phyloP scores from a whole-genome alignment of 2,797 vertebrate genomes.

The Spondyliosoma cantharus region DNA sequence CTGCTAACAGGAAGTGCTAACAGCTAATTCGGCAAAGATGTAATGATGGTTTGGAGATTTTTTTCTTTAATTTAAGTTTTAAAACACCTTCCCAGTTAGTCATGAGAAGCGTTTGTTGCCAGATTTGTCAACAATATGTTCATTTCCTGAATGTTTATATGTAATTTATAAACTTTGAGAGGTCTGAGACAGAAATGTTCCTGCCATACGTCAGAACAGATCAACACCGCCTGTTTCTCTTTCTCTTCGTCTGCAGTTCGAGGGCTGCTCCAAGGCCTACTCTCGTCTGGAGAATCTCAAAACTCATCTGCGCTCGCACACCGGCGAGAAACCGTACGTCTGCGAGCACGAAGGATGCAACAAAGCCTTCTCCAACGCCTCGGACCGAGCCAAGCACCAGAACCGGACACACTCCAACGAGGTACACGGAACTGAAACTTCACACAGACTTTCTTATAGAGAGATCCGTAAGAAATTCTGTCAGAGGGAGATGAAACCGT shows the following conservation, averaged over 20 bases:
- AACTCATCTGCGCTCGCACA: conserved; percentile 98
- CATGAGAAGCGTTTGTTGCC: too few species aligned
- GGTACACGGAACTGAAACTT: conserved; percentile 55
- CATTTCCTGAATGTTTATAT: too few species aligned
- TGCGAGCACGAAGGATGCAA: conserved; percentile 98
- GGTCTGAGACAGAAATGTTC: too few species aligned
- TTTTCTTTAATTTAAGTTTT: too few species aligned
- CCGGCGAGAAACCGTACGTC: conserved; percentile 97
- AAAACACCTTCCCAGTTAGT: too few species aligned
- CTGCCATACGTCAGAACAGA: not conserved
- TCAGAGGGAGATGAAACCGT: conserved; percentile 3
- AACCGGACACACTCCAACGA: conserved; percentile 98
- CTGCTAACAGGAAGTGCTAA: too few species aligned
- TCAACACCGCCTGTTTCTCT: not conserved
- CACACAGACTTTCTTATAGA: conserved; percentile 11
- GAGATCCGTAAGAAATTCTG: conserved; percentile 16
- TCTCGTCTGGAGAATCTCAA: conserved; percentile 99
- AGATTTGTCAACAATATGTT: too few species aligned
- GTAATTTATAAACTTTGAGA: too few species aligned
- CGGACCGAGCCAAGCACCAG: conserved; percentile 98
- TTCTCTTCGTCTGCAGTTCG: conserved; percentile 85
- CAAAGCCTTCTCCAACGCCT: conserved; percentile 98
- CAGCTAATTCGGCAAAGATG: too few species aligned
- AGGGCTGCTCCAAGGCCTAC: conserved; percentile 97
- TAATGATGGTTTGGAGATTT: too few species aligned